phyloP scores from a whole-genome alignment of 1,140 invertebrate genomes.

The Melanaphis sacchari region DNA sequence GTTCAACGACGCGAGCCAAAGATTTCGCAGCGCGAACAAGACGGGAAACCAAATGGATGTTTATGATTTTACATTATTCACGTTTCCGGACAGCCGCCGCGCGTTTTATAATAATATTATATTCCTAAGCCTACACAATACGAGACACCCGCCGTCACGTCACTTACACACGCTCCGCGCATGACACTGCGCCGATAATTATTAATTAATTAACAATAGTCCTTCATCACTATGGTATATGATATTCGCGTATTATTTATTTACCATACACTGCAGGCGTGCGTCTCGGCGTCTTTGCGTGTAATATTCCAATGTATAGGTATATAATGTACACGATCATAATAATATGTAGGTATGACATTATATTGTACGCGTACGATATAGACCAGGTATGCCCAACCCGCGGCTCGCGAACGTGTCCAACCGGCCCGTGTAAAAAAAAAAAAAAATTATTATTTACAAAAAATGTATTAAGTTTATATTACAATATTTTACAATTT shows the following conservation, averaged over 20 bases:
- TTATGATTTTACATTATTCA: background rate
- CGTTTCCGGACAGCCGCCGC: background rate
- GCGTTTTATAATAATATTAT: too few relatives aligned
- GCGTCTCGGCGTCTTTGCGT: background rate
- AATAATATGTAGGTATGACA: background rate
- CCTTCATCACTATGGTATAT: background rate
- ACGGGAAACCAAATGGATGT: background rate
- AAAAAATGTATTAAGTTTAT: too few relatives aligned
- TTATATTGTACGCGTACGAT: too few relatives aligned
- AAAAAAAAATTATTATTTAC: too few relatives aligned
- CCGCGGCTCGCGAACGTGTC: too few relatives aligned
- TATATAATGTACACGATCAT: background rate
- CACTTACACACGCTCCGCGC: constrained; percentile 23
- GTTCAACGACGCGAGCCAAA: background rate
- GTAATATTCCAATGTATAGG: background rate
- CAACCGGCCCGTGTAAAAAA: too few relatives aligned
- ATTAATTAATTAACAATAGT: constrained; percentile 4
- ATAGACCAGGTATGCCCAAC: too few relatives aligned
- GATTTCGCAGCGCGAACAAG: background rate
- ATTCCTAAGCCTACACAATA: background rate
- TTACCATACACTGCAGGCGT: background rate
- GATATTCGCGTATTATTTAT: background rate
- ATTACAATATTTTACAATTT: too few relatives aligned
- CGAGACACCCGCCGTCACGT: constrained; percentile 11
- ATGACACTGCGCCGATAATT: background rate